Evolutionary conservation across 2,113 vertebrate genomes (phyloP), one percentile per base, ranked within the genome.

Genomic region (Donacobius atricapilla): DNA sequence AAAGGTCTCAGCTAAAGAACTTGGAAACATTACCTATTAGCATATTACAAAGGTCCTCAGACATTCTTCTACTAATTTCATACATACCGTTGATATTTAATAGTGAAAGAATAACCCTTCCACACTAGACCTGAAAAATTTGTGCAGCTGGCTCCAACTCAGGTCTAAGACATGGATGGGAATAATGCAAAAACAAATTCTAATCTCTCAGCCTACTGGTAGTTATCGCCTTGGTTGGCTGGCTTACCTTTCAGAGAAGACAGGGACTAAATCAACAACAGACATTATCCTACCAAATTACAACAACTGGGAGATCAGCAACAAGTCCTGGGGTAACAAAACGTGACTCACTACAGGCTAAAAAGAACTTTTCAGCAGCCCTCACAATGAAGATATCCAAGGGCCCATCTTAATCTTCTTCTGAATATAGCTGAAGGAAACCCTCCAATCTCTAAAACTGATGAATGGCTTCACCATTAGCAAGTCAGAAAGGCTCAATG

Each of bases 401-500:
- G n/a, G 31, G 28, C 73, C 75, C n/a, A 75, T 47, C 57, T 45
- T 25, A 68, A 45, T 69, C 7, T 31, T 83, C 37, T 65, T 91
- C 87, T 89, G 65, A 75, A 79, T 40, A 68, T 15, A 84, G 27
- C 30, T 63, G 35, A 84, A 90, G 28, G 22, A 81, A 84, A 75
- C 20, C 44, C 47, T 89, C 13, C 22, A 84, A 47, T 23, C 28
- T 87, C 28, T 44, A 48, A 82, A 89, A 71, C 12, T 27, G 18
- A 61, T 31, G 20, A 81, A 73, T 30, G 11, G 18, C 30, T 90
- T 83, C 68, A 48, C 27, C 2, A 0, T 28, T 17, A 82, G 35
- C 33, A 71, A 0, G 0, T 54, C 9, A 91, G 40, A 83, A 72
- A 69, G 18, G 42, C 0, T 0, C 48, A 69, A 8, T 0, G 1